Base-by-base conservation (phyloP, 2,113 vertebrate genomes). In the Nipponia nippon region DNA sequence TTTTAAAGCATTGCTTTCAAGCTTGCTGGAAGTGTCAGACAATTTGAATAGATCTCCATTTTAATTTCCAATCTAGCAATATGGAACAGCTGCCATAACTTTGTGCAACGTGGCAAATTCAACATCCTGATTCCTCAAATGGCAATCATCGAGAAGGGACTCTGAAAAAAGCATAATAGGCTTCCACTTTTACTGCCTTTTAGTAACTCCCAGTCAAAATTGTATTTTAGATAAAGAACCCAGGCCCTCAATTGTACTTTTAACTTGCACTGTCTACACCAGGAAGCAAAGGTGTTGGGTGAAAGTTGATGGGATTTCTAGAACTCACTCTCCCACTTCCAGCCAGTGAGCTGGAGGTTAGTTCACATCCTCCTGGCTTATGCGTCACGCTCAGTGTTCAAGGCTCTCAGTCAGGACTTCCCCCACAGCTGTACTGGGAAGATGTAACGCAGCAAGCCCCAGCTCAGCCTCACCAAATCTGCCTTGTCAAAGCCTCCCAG, bases 51-150 rank as follows among this genome's bases (percentile, higher is more conserved):
- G 93, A 97, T 94, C 94, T 97, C 93, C 73, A 94, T 95, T 96
- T 95, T 88, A 95, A 95, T 93, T 96, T 95, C 91, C 81, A 91
- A 91, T 87, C 78, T 87, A 95, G 91, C 79, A 71, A 77, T 70
- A 71, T 63, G 87, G 95, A 97, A 97, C 94, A 96, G 93, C 93
- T 97, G 95, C 97, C 94, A 83, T 90, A 88, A 96, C 94, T 95
- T 90, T 95, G 63, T 94, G 87, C 96, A 96, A 88, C 23, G 52
- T 86, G 82, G 95, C 91, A 94, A 47, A 95, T 89, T 94, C 42
- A 6, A 93, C 93, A 95, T 94, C 91, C 85, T 95, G 77, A 20
- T 89, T 87, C 87, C 71, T 95, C 92, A 89, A 97, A 93, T 0
- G 75, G 94, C 95, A 97, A 36, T 90, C 78, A 95, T 26, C 1